Evolutionary conservation across 2,113 vertebrate species (phyloP).

Genomic region (Anolis carolinensis): DNA sequence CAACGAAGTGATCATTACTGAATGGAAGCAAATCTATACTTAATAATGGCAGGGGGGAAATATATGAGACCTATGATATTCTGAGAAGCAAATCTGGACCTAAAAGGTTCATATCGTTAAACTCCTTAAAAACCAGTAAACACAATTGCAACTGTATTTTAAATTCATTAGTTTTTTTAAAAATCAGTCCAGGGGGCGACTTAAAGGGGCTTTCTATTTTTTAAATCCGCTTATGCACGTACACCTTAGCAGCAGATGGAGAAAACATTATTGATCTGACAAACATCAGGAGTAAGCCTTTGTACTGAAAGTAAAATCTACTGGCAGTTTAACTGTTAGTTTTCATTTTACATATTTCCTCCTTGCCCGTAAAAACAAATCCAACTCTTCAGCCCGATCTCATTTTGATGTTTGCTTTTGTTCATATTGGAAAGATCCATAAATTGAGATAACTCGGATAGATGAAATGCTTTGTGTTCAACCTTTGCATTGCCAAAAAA

Average conservation of each 20-base stretch:
- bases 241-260: neutral
- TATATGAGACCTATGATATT: neutral
- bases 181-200: neutral
- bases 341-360: neutral
- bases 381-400: neutral
- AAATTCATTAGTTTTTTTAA: neutral
- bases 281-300: neutral
- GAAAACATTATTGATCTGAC: constrained; percentile 13
- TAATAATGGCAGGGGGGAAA: neutral
- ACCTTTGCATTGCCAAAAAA: neutral
- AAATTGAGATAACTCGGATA: neutral
- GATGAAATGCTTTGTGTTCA: neutral
- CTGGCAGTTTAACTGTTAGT: neutral
- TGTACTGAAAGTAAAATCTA: neutral
- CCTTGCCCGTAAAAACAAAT: neutral
- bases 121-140: neutral
- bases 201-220: neutral
- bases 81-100: neutral
- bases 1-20: neutral
- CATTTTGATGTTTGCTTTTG: neutral
- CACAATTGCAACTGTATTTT: neutral
- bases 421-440: neutral
- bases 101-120: neutral
- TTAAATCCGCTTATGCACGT: neutral
- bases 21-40: neutral